Percentiles rank a stretch among this genome's conserved stretches.
Evolutionary conservation across 2,113 vertebrate genomes (phyloP).

Genomic region (Megaleporinus macrocephalus): DNA sequence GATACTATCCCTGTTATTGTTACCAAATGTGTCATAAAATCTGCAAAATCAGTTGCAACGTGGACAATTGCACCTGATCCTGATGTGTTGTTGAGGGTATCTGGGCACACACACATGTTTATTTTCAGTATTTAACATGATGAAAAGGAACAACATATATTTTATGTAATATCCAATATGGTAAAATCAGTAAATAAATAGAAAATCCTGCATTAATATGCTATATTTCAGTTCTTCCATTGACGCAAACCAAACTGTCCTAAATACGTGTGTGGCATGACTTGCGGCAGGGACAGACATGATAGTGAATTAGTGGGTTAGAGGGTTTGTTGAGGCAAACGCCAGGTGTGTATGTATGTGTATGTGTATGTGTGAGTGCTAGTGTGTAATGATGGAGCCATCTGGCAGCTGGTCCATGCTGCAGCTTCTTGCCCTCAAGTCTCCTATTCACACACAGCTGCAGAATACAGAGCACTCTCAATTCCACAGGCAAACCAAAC

Average conservation of each 20-base stretch:
- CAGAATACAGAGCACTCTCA: conserved; percentile 66
- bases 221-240: not conserved
- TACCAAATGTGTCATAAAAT: too few species aligned
- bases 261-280: not conserved
- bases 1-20: too few species aligned
- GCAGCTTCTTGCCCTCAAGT: conserved; percentile 56
- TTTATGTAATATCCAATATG: too few species aligned
- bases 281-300: conserved; percentile 27
- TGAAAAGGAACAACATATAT: too few species aligned
- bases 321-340: not conserved
- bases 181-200: too few species aligned
- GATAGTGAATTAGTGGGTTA: conserved; percentile 14
- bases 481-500: conserved; percentile 56
- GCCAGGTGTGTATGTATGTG: not conserved
- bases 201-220: too few species aligned
- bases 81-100: too few species aligned
- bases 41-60: too few species aligned
- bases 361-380: conserved; percentile 7
- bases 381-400: conserved; percentile 61
- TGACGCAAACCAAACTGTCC: not conserved
- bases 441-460: conserved; percentile 70
- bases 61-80: too few species aligned
- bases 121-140: too few species aligned
- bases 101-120: too few species aligned
- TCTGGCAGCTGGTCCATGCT: conserved; percentile 69